These are phyloP conservation scores for Heliconius erato DNA, from an alignment of 2,888 invertebrate genomes.

Conservation along the genomic window DNA sequence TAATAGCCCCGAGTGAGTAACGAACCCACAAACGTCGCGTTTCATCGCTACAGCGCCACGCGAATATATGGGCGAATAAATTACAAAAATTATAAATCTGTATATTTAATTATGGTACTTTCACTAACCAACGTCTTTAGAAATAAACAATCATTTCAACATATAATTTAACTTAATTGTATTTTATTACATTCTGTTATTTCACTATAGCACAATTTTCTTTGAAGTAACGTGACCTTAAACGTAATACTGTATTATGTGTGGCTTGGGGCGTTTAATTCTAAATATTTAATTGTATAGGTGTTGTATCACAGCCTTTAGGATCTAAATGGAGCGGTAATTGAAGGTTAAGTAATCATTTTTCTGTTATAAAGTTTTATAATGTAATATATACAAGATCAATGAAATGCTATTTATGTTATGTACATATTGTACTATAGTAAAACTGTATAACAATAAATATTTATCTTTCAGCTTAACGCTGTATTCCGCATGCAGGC, in stretches of 20 bases:
- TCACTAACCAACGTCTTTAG: neutral
- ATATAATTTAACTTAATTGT: conserved; percentile 19
- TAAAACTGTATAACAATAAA: neutral
- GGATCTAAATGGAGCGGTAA: conserved; percentile 28
- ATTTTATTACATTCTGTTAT: conserved; percentile 24
- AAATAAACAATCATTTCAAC: neutral
- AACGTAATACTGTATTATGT: conserved; percentile 15
- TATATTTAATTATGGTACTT: neutral
- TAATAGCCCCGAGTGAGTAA: too few species aligned
- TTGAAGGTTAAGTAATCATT: conserved; percentile 28
- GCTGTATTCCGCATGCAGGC: too few species aligned
- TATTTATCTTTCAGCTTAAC: too few species aligned
- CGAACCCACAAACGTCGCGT: too few species aligned
- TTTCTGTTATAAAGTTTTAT: neutral
- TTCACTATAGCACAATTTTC: conserved; percentile 21
- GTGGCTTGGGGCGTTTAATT: conserved; percentile 33
- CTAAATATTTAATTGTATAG: conserved; percentile 36
- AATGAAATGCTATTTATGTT: neutral
- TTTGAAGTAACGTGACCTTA: conserved; percentile 39
- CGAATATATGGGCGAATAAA: too few species aligned
- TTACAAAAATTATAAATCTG: neutral
- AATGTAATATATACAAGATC: neutral
- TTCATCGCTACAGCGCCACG: too few species aligned
- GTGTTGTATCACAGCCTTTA: conserved; percentile 36
- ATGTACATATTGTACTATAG: neutral